phyloP scores from a whole-genome alignment of 2,888 invertebrate species.

The Lobophora halterata region DNA sequence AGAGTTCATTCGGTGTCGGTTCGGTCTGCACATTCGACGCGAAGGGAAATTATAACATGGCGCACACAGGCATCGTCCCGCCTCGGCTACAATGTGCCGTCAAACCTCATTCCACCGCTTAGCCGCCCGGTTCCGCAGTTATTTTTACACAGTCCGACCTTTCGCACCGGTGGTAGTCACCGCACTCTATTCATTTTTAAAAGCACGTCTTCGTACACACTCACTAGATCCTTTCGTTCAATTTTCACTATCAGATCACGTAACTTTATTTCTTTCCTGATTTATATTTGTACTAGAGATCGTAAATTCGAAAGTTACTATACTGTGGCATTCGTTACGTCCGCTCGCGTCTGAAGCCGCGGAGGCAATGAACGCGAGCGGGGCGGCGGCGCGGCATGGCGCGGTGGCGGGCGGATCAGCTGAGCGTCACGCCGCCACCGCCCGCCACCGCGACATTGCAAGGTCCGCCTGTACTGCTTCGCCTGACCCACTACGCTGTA shows the following conservation, averaged over 20 bases:
- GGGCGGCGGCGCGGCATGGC: conserved; percentile 74
- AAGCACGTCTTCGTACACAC: conserved; percentile 67
- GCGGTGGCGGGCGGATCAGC: conserved; percentile 71
- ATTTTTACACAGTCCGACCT: conserved; percentile 81
- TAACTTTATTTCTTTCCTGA: conserved; percentile 20
- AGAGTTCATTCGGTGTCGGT: conserved; percentile 58
- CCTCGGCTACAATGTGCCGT: conserved; percentile 79
- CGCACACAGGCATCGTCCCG: conserved; percentile 78
- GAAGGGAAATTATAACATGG: conserved; percentile 79
- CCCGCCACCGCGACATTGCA: conserved; percentile 74
- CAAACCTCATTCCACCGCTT: conserved; percentile 79
- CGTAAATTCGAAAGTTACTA: conserved; percentile 39
- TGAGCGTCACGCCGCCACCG: conserved; percentile 76
- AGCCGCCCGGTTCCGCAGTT: conserved; percentile 79
- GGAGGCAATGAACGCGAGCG: conserved; percentile 86
- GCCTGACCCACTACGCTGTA: conserved; percentile 74
- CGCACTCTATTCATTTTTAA: conserved; percentile 67
- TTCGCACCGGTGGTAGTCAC: conserved; percentile 79
- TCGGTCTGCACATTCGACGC: conserved; percentile 75
- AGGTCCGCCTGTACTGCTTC: conserved; percentile 75
- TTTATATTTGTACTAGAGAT: conserved; percentile 25
- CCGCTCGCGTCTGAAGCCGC: conserved; percentile 80
- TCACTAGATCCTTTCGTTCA: conserved; percentile 38
- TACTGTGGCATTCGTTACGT: conserved; percentile 55
- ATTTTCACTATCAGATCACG: conserved; percentile 49